Evolutionary conservation across 1,140 invertebrate species (phyloP).

Genomic region (Brachionus rotundiformis): DNA sequence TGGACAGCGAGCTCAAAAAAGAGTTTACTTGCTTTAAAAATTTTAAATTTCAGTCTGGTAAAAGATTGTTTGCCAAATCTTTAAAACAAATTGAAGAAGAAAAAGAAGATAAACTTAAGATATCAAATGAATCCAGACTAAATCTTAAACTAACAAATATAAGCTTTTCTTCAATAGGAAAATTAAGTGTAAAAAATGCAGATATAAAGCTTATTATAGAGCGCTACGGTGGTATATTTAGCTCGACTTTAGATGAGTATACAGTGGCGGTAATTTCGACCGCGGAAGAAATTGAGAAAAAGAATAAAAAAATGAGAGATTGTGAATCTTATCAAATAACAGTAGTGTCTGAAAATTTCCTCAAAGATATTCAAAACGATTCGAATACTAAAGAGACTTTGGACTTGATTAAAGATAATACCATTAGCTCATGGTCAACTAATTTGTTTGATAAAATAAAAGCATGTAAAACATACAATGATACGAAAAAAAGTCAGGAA

Average conservation of each 20-base stretch:
- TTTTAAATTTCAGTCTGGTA: slow-evolving; percentile 25
- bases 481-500: slow-evolving; percentile 37
- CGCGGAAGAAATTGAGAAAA: slow-evolving; percentile 68
- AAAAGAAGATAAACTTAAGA: slow-evolving; percentile 28
- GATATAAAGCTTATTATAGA: slow-evolving; percentile 45
- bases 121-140: neutral
- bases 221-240: slow-evolving; percentile 24
- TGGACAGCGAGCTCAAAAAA: slow-evolving; percentile 68
- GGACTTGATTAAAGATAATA: slow-evolving; percentile 55
- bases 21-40: slow-evolving; percentile 66
- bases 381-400: slow-evolving; percentile 70
- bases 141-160: slow-evolving; percentile 2
- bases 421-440: slow-evolving; percentile 53
- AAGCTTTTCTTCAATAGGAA: slow-evolving; percentile 14
- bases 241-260: neutral
- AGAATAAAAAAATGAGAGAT: slow-evolving; percentile 70
- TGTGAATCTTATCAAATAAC: slow-evolving; percentile 74
- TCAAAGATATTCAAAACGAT: slow-evolving; percentile 65
- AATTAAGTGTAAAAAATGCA: slow-evolving; percentile 14
- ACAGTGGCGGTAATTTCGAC: slow-evolving; percentile 23
- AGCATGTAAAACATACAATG: neutral
- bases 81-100: neutral
- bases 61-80: slow-evolving; percentile 27
- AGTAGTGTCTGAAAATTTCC: slow-evolving; percentile 76
- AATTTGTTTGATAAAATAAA: slow-evolving; percentile 33